These are phyloP conservation scores for Aricia agestis DNA, from an alignment of 1,140 invertebrate species.

Conservation along the genomic window DNA sequence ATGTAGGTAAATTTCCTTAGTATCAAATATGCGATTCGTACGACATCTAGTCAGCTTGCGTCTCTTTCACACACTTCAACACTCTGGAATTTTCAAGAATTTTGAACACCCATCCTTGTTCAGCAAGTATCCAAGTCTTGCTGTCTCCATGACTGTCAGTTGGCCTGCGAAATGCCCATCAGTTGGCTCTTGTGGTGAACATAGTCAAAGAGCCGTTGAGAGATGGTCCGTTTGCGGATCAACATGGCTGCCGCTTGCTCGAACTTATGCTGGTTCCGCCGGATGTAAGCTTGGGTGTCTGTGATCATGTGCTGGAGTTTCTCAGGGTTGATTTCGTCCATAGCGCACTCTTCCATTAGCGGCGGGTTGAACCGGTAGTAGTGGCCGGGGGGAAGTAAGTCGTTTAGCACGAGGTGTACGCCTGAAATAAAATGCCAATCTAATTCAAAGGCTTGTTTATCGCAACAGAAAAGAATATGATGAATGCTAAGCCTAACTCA, in stretches of 20 bases:
- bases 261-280: constrained; percentile 86
- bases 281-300: constrained; percentile 85
- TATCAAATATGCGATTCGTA: too few species aligned
- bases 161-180: constrained; percentile 47
- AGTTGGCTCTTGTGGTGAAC: constrained; percentile 40
- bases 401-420: constrained; percentile 88
- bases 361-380: constrained; percentile 96
- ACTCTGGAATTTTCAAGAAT: background rate
- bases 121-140: constrained; percentile 38
- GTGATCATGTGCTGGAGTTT: constrained; percentile 79
- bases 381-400: constrained; percentile 84
- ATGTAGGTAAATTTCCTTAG: too few species aligned
- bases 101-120: background rate
- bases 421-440: constrained; percentile 63
- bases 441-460: too few species aligned
- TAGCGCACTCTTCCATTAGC: constrained; percentile 85
- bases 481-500: too few species aligned
- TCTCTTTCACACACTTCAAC: background rate
- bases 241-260: constrained; percentile 55
- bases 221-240: constrained; percentile 36
- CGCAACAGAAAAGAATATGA: too few species aligned
- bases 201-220: constrained; percentile 44
- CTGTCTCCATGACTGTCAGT: constrained; percentile 42
- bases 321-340: constrained; percentile 88
- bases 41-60: background rate